A percentile compares a stretch with the other conserved stretches of the same genome.
These are phyloP conservation scores for Himalopsyche japonica DNA, from an alignment of 2,888 invertebrate genomes.

Conservation along the genomic window DNA sequence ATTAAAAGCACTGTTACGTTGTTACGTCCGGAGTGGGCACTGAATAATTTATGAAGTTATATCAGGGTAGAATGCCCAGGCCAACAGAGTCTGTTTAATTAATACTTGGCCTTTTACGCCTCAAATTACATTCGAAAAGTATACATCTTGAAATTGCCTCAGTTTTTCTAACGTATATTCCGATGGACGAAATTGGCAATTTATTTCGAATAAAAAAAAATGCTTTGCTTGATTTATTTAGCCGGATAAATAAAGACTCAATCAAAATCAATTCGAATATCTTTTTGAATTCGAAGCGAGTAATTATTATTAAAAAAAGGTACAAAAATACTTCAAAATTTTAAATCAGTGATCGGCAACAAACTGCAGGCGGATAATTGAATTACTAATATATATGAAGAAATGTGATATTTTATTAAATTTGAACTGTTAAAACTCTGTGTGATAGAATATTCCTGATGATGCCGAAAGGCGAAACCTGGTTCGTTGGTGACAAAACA, in stretches of 20 bases:
- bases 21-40: background rate
- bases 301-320: no score
- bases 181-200: background rate
- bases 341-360: no score
- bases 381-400: no score
- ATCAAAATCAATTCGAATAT: no score
- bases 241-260: background rate
- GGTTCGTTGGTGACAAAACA: no score
- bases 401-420: no score
- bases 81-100: background rate
- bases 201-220: background rate
- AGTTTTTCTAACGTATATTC: background rate
- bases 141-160: background rate
- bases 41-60: constrained; percentile 4
- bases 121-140: background rate
- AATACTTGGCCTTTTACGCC: background rate
- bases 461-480: no score
- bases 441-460: no score
- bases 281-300: no score
- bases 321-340: no score
- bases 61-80: background rate
- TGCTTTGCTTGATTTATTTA: background rate
- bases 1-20: background rate
- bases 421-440: no score
- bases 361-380: no score